These are phyloP conservation scores for Phoenicopterus ruber DNA, from an alignment of 2,113 vertebrate species.

Conservation along the genomic window DNA sequence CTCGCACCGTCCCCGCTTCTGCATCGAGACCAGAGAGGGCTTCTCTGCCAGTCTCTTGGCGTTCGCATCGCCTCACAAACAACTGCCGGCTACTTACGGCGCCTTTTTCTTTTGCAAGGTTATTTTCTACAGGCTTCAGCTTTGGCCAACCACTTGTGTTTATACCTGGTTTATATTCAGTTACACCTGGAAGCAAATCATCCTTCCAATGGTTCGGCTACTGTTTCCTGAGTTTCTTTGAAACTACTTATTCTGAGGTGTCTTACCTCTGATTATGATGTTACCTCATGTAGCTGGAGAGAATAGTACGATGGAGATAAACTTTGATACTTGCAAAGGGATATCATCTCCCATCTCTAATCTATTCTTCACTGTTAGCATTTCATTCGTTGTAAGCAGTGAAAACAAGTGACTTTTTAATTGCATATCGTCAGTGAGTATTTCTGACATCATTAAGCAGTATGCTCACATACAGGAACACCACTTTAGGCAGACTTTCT, in stretches of 20 bases:
- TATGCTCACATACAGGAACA: background rate
- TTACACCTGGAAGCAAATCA: background rate
- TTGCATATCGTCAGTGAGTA: background rate
- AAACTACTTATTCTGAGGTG: background rate
- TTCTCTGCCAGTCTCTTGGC: background rate
- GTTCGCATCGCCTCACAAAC: background rate
- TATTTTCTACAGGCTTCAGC: background rate
- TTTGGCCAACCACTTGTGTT: background rate
- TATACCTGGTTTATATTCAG: background rate
- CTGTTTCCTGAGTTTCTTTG: background rate
- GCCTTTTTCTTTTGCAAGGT: background rate
- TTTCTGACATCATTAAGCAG: background rate
- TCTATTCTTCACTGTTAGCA: background rate
- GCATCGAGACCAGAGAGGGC: background rate
- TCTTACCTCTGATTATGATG: background rate
- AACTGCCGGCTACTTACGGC: background rate
- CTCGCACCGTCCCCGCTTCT: background rate
- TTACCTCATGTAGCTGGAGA: background rate
- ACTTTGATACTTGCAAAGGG: background rate
- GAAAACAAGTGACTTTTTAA: background rate
- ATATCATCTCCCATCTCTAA: background rate
- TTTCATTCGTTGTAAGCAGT: background rate
- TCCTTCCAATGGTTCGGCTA: background rate
- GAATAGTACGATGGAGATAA: background rate
- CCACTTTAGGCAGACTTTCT: background rate